Evolutionary conservation across 1,140 invertebrate species (phyloP), one percentile per base, ranked within the genome.

Genomic region (Cyclina sinensis): DNA sequence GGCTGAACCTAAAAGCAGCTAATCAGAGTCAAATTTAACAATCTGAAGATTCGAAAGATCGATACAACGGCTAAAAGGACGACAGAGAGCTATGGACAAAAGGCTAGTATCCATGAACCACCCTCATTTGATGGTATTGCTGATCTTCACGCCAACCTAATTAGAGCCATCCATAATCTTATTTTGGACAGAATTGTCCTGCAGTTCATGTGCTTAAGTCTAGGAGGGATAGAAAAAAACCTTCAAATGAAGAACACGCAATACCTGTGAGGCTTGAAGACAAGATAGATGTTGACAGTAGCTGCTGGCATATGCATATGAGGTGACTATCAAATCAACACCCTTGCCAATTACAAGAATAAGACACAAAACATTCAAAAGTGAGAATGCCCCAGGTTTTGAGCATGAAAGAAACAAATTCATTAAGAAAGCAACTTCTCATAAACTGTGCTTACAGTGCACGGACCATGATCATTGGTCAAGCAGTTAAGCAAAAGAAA

Each of bases 361-460:
- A 30, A 48, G 16, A 18, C n/a, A 1, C 2, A 79, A 79, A 24
- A 24, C 27, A 14, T 79, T 79, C n/a, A 12, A 51, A 7, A 43
- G n/a, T 54, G 4, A 16, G 16, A 30, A 4, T 21, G 76, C 9
- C 4, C n/a, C n/a, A n/a, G n/a, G n/a, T n/a, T n/a, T n/a, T n/a
- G n/a, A n/a, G n/a, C n/a, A n/a, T n/a, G n/a, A n/a, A n/a, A n/a
- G n/a, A n/a, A n/a, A n/a, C n/a, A n/a, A n/a, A n/a, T n/a, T n/a
- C n/a, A n/a, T n/a, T n/a, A n/a, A n/a, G n/a, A n/a, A n/a, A n/a
- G n/a, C n/a, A n/a, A n/a, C n/a, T n/a, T n/a, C n/a, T n/a, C n/a
- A n/a, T n/a, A n/a, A 79, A 79, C 12, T 79, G 76, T 54, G 46
- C 76, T 14, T 79, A 12, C n/a, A 27, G 27, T 35, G 43, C 76